Evolutionary conservation across 1,140 invertebrate genomes (phyloP).

Genomic region (Macrobrachium rosenbergii): DNA sequence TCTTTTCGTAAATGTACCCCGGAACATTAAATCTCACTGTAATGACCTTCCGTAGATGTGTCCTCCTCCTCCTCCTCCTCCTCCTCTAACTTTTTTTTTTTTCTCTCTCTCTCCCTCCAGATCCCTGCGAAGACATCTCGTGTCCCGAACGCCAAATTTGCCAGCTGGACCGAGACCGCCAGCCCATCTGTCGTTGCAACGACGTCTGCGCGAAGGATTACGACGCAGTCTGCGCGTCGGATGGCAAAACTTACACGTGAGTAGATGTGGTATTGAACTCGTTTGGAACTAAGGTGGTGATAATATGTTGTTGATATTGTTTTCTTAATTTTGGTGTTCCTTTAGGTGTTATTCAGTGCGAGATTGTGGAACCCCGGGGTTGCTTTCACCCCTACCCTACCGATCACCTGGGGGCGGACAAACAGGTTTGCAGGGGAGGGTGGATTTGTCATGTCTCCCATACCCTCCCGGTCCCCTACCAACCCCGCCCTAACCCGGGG

Average conservation of each 20-base stretch:
- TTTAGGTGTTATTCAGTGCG: background rate
- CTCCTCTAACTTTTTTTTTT: too few relatives aligned
- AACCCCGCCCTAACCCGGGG: too few relatives aligned
- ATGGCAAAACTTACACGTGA: constrained; percentile 73
- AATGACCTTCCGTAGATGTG: background rate
- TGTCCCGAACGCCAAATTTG: constrained; percentile 87
- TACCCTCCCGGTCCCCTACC: too few relatives aligned
- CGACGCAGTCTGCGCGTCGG: constrained; percentile 74
- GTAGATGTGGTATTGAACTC: background rate
- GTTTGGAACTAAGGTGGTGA: too few relatives aligned
- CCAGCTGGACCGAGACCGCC: constrained; percentile 82
- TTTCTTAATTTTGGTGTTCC: background rate
- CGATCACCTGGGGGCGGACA: too few relatives aligned
- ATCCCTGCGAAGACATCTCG: constrained; percentile 82
- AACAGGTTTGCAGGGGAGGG: too few relatives aligned
- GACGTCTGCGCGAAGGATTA: constrained; percentile 75
- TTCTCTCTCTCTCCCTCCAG: constrained; percentile 71
- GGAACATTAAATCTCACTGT: background rate
- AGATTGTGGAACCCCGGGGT: too few relatives aligned
- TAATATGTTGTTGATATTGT: background rate
- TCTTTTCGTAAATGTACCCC: background rate
- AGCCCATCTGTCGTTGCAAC: constrained; percentile 77
- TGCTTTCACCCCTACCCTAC: too few relatives aligned
- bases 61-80: background rate
- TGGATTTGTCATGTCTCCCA: too few relatives aligned